These are phyloP conservation scores for Nestor notabilis DNA, from an alignment of 2,113 vertebrate species.

Conservation along the genomic window DNA sequence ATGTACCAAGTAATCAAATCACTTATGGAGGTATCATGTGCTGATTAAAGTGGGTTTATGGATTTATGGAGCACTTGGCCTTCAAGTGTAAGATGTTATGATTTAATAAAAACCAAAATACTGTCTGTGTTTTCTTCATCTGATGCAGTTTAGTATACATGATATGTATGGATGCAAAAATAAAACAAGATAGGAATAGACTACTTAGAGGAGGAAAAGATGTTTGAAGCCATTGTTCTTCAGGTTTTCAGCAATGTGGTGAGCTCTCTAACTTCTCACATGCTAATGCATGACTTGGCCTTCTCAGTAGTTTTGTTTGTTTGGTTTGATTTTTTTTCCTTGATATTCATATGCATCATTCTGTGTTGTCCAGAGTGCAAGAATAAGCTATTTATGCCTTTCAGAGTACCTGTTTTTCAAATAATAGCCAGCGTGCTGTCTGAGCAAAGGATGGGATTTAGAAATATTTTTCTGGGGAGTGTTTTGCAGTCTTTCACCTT, in stretches of 20 bases:
- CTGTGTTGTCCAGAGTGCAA: neutral
- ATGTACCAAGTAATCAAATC: neutral
- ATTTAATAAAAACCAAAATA: neutral
- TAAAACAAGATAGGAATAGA: neutral
- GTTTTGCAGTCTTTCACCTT: neutral
- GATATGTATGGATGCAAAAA: neutral
- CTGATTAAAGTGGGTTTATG: neutral
- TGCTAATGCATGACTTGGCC: neutral
- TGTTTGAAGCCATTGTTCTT: neutral
- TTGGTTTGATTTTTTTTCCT: neutral
- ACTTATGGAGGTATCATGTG: neutral
- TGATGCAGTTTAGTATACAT: neutral
- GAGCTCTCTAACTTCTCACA: neutral
- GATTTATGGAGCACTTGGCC: fast-evolving
- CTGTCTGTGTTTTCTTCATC: neutral
- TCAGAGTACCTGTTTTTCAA: neutral
- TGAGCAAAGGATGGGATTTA: neutral
- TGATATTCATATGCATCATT: neutral
- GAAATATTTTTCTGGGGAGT: neutral
- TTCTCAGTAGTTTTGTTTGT: neutral
- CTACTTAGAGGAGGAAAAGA: neutral
- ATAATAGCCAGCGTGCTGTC: neutral
- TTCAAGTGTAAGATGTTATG: neutral
- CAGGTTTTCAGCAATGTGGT: neutral
- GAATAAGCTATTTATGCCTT: neutral